A percentile compares a stretch with the other conserved stretches of the same genome.
phyloP scores from a whole-genome alignment of 2,113 vertebrate species.

The Nerophis ophidion region DNA sequence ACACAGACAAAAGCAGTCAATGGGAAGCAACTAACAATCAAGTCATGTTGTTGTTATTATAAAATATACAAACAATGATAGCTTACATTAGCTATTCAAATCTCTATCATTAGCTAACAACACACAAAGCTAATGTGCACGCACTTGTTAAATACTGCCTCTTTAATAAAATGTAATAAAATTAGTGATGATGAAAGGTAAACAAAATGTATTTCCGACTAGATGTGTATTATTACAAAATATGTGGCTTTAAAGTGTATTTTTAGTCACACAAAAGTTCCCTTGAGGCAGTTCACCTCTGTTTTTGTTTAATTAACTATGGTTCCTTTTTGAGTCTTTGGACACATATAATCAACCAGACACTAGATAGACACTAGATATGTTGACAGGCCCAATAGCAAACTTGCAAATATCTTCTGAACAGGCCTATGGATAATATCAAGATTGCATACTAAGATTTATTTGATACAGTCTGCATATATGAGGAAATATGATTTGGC shows the following conservation, averaged over 20 bases:
- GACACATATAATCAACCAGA: too few species aligned
- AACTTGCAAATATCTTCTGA: too few species aligned
- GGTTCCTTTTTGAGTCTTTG: neutral
- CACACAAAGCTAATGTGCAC: too few species aligned
- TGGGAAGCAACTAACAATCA: too few species aligned
- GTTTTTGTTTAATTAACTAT: neutral
- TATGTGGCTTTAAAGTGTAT: conserved; percentile 14
- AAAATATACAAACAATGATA: too few species aligned
- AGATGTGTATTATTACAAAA: conserved; percentile 21
- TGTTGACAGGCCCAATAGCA: too few species aligned
- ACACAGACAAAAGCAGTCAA: too few species aligned
- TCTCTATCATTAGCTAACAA: too few species aligned
- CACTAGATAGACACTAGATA: too few species aligned
- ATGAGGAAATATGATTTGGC: neutral
- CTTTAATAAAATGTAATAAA: neutral
- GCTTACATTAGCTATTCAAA: too few species aligned
- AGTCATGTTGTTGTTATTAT: too few species aligned
- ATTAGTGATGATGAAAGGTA: conserved; percentile 3
- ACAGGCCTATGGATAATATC: conserved; percentile 1
- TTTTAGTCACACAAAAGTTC: conserved; percentile 10
- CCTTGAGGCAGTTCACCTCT: conserved; percentile 7
- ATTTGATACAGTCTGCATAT: neutral
- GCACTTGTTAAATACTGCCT: too few species aligned
- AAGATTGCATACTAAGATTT: neutral
- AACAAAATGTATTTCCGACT: conserved; percentile 4